phyloP scores from a whole-genome alignment of 30 jellyfish, hydroid and myxozoan species.

The Euphysa ruthae region DNA sequence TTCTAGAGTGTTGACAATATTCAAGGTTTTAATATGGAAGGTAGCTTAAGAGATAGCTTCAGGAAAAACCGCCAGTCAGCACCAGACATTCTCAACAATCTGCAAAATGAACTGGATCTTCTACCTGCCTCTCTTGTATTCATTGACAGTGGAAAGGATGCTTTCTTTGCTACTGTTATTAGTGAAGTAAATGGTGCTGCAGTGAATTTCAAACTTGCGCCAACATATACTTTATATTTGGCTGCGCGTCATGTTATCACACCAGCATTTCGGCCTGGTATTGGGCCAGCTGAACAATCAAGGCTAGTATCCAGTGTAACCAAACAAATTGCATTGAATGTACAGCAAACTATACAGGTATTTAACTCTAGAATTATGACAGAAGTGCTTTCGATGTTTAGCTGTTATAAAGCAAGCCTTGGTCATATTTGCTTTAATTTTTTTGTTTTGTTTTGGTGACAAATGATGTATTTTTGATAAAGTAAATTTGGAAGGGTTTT shows the following conservation, averaged over 20 bases:
- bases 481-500: too few species aligned
- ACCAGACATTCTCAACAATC: slow-evolving; percentile 36
- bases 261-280: slow-evolving; percentile 76
- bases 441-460: too few species aligned
- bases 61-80: slow-evolving; percentile 42
- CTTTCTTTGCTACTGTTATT: slow-evolving; percentile 87
- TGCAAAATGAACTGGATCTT: slow-evolving; percentile 34
- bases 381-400: neutral
- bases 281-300: slow-evolving; percentile 55
- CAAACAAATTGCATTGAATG: slow-evolving; percentile 60
- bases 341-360: slow-evolving; percentile 90
- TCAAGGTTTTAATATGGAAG: neutral
- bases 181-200: slow-evolving; percentile 97
- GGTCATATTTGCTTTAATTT: too few species aligned
- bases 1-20: slow-evolving; percentile 24
- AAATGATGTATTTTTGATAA: too few species aligned
- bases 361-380: neutral
- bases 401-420: too few species aligned
- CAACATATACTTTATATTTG: slow-evolving; percentile 89
- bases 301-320: slow-evolving; percentile 51
- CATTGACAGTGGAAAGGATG: slow-evolving; percentile 89
- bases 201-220: slow-evolving; percentile 93
- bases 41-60: slow-evolving; percentile 1
- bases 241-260: slow-evolving; percentile 83
- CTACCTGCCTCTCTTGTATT: slow-evolving; percentile 86